Conservation (phyloP, 2,797 vertebrate species). For the Gephyroberyx darwinii region DNA sequence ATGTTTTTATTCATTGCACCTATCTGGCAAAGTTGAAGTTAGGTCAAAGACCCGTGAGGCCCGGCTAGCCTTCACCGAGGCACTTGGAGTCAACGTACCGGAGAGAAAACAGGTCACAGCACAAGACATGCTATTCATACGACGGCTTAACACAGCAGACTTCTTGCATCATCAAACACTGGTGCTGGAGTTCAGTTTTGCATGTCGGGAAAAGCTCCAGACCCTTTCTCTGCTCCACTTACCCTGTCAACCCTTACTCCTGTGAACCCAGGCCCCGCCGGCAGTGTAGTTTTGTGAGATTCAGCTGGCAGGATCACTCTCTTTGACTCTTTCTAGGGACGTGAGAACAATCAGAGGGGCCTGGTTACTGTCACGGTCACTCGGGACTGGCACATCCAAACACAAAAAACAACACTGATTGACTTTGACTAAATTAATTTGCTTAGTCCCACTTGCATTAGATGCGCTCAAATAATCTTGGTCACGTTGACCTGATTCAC, state of each 20-base stretch:
- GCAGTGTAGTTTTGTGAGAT: constrained; percentile 14
- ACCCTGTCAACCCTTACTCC: constrained; percentile 20
- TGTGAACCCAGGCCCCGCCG: constrained; percentile 16
- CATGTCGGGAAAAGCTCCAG: constrained; percentile 43
- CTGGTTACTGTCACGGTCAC: constrained; percentile 56
- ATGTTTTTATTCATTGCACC: constrained; percentile 6
- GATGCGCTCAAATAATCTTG: constrained; percentile 50
- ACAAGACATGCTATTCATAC: constrained; percentile 45
- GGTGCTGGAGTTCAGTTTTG: constrained; percentile 48
- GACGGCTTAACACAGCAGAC: constrained; percentile 49
- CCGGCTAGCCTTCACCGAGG: constrained; percentile 11
- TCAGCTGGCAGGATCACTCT: constrained; percentile 17
- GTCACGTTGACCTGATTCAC: constrained; percentile 64
- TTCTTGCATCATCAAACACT: constrained; percentile 49
- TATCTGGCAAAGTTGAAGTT: constrained; percentile 15
- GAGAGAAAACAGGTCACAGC: constrained; percentile 60
- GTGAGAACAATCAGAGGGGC: constrained; percentile 56
- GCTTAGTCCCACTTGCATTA: constrained; percentile 53
- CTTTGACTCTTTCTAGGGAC: constrained; percentile 23
- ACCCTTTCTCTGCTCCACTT: constrained; percentile 59
- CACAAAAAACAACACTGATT: constrained; percentile 58
- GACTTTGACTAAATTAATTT: constrained; percentile 68
- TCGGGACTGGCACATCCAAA: constrained; percentile 47
- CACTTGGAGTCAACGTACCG: constrained; percentile 32
- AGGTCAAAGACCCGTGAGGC: constrained; percentile 20